Base-by-base conservation (phyloP, 2,113 vertebrate genomes). In the Polyodon spathula region DNA sequence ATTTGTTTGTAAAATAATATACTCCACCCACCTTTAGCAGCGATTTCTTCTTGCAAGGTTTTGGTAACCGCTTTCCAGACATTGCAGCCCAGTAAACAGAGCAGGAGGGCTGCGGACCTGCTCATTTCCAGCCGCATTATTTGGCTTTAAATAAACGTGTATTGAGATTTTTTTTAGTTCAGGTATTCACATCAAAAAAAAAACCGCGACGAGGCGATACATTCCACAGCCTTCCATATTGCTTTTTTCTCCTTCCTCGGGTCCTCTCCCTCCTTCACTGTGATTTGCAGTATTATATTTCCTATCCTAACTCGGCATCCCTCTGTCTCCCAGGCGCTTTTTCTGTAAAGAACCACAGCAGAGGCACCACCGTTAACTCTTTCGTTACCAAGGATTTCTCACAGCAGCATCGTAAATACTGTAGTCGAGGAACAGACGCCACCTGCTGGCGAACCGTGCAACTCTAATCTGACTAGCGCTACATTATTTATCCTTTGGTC, bases 61-160 rank as follows among this genome's bases (percentile, higher is more conserved):
- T 92, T 93, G 71, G 85, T 80, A 67, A 73, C 79, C 51, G 84
- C 88, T 84, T 78, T 84, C 84, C 87, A 87, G 64, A 88, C 77
- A 71, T 87, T 76, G 78, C 87, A 86, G 85, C 90, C 89, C 67
- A 92, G 75, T 65, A 96, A 69, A 78, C 88, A 92, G 69, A 93
- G 87, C 56, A 89, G 63, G 63, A 86, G 77, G 67, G 86, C 88
- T 55, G 85, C 80, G 71, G 88, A 77, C 79, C 87, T 69, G 77
- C 81, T 86, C 86, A 87, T 73, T 73, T 87, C 86, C 81, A 69
- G 74, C 74, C 81, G 72, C 77, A 74, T 77, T 81, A 83, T 87
- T 70, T 4, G 14, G 44, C 44, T 46, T 46, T 46, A 14, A 46
- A 46, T 14, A 2, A 14, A 46, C 5, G 5, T 8, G 14, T 10